phyloP scores from a whole-genome alignment of 2,888 invertebrate species.

The Hirtodrosophila cameraria region DNA sequence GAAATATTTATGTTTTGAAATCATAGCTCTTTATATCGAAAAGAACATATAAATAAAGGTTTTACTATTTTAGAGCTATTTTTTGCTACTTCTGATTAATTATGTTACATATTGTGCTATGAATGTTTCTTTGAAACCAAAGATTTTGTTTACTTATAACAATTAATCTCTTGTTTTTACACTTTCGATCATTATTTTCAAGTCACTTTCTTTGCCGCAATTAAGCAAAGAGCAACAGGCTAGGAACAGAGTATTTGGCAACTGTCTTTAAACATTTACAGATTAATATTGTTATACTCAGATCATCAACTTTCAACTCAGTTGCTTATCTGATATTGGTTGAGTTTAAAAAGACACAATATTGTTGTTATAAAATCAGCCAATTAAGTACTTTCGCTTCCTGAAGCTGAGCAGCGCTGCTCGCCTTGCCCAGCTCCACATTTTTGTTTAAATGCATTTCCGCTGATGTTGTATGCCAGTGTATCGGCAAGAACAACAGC shows the following conservation, averaged over 20 bases:
- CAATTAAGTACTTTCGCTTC: slow-evolving; percentile 36
- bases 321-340: slow-evolving; percentile 1
- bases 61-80: too few relatives aligned
- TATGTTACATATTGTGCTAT: neutral
- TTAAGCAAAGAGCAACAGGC: too few relatives aligned
- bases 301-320: neutral
- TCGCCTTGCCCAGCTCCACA: slow-evolving; percentile 14
- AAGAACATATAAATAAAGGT: too few relatives aligned
- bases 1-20: slow-evolving; percentile 7
- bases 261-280: too few relatives aligned
- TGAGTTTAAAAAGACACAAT: slow-evolving; percentile 11
- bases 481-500: slow-evolving; percentile 17
- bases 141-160: too few relatives aligned
- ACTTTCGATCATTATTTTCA: too few relatives aligned
- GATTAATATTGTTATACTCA: too few relatives aligned
- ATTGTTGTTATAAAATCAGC: slow-evolving; percentile 23
- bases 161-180: too few relatives aligned
- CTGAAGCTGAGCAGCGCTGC: neutral
- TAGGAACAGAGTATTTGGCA: too few relatives aligned
- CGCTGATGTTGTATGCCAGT: slow-evolving; percentile 36
- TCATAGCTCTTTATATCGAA: too few relatives aligned
- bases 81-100: slow-evolving; percentile 4
- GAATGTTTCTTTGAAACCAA: too few relatives aligned
- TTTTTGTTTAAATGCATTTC: slow-evolving; percentile 64
- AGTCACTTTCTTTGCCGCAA: too few relatives aligned